A percentile compares a stretch with the other conserved stretches of the same genome.
These are phyloP conservation scores for Drymodes brunneopygia DNA, from an alignment of 2,113 vertebrate species.

Conservation along the genomic window DNA sequence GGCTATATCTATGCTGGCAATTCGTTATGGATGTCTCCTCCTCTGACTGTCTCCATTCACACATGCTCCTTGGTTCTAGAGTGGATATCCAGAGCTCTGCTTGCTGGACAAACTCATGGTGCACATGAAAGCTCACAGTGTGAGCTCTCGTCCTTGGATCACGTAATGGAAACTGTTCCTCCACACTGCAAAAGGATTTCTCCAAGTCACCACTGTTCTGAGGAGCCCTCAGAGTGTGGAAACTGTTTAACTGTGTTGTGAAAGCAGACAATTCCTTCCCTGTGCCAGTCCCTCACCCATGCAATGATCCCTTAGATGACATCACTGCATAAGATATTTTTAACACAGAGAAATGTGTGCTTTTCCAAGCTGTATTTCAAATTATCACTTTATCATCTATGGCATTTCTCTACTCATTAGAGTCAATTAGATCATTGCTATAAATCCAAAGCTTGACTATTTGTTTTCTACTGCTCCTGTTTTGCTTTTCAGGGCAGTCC, in stretches of 20 bases:
- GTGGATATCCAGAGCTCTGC: not conserved
- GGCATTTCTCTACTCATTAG: not conserved
- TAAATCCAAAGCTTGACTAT: not conserved
- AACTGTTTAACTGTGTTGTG: not conserved
- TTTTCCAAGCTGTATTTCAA: slow-evolving; percentile 11
- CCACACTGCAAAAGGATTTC: not conserved
- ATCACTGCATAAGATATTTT: not conserved
- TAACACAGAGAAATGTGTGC: not conserved
- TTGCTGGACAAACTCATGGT: not conserved
- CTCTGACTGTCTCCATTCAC: not conserved
- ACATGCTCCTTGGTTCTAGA: not conserved
- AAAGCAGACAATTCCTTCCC: not conserved
- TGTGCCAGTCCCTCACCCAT: not conserved
- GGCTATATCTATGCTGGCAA: not conserved
- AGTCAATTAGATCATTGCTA: not conserved
- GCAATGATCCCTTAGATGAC: not conserved
- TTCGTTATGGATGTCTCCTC: fast-evolving
- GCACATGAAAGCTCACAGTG: not conserved
- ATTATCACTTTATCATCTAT: not conserved
- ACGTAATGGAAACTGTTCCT: not conserved
- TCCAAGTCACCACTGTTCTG: not conserved
- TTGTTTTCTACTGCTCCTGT: not conserved
- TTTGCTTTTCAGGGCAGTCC: not conserved
- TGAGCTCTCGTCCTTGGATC: not conserved
- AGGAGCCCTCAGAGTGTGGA: not conserved